Evolutionary conservation across 1,140 invertebrate genomes (phyloP).

Genomic region (Cephus cinctus): DNA sequence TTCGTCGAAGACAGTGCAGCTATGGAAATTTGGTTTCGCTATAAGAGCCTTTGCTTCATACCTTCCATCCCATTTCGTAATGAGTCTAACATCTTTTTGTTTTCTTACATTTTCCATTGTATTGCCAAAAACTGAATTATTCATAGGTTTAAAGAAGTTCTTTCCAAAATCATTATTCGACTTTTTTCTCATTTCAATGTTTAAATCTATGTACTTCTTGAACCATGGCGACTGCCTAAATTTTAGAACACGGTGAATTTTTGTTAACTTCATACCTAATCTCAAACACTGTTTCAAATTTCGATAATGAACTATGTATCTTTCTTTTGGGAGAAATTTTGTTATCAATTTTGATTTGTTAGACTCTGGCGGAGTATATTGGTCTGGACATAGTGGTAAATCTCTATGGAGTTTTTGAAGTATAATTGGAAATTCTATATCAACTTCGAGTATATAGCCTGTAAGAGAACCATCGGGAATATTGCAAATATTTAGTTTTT

Average conservation of each 20-base stretch:
- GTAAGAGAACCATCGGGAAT: conserved; percentile 37
- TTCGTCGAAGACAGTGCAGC: conserved; percentile 20
- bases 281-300: conserved; percentile 53
- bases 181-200: conserved; percentile 36
- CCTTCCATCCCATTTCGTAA: conserved; percentile 11
- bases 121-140: too few relatives aligned
- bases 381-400: conserved; percentile 54
- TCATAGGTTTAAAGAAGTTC: too few relatives aligned
- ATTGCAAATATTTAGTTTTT: conserved; percentile 29
- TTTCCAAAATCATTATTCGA: too few relatives aligned
- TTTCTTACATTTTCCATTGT: too few relatives aligned
- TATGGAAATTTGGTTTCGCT: conserved; percentile 30
- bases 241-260: conserved; percentile 24
- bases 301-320: conserved; percentile 55
- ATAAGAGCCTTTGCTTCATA: conserved; percentile 25
- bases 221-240: conserved; percentile 24
- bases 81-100: conserved; percentile 29
- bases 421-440: conserved; percentile 25
- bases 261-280: conserved; percentile 12
- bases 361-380: conserved; percentile 16
- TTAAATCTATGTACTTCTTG: conserved; percentile 30
- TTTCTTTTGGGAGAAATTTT: too few relatives aligned
- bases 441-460: conserved; percentile 57
- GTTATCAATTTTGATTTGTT: conserved; percentile 41
- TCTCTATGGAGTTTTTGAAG: conserved; percentile 57